Conservation (phyloP, 2,113 vertebrate species). For the Apaloderma vittatum region DNA sequence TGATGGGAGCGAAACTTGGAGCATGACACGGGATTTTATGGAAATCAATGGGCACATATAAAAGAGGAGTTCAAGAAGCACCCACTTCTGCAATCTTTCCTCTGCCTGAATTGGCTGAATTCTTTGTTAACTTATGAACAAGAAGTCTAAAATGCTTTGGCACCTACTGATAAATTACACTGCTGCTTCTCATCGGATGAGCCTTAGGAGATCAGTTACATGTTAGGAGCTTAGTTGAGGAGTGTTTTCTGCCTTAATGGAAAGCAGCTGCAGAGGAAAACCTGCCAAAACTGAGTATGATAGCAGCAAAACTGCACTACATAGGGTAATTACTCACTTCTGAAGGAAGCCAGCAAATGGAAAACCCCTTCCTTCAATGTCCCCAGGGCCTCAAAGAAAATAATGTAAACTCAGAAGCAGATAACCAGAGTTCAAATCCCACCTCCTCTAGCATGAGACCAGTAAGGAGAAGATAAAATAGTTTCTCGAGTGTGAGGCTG, state of each 20-base stretch:
- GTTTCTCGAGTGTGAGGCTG: neutral
- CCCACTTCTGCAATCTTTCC: neutral
- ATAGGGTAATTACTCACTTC: conserved; percentile 3
- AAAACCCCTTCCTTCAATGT: neutral
- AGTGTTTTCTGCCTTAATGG: conserved; percentile 47
- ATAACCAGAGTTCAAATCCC: neutral
- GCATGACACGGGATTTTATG: neutral
- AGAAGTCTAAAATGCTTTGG: neutral
- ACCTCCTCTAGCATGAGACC: neutral
- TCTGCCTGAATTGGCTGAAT: neutral
- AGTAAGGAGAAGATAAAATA: neutral
- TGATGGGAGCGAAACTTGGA: neutral
- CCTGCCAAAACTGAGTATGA: conserved; percentile 9
- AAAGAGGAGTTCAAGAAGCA: neutral
- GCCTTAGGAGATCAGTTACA: conserved; percentile 24
- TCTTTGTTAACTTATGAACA: neutral
- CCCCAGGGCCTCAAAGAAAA: neutral
- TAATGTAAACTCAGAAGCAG: neutral
- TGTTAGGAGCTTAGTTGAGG: neutral
- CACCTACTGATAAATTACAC: neutral
- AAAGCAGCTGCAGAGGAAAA: conserved; percentile 56
- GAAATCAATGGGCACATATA: neutral
- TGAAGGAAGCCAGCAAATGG: neutral
- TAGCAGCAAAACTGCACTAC: neutral
- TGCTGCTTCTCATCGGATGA: neutral